A percentile compares a stretch with the other conserved stretches of the same genome.
phyloP scores from a whole-genome alignment of 2,113 vertebrate genomes.

The Xiphophorus maculatus region DNA sequence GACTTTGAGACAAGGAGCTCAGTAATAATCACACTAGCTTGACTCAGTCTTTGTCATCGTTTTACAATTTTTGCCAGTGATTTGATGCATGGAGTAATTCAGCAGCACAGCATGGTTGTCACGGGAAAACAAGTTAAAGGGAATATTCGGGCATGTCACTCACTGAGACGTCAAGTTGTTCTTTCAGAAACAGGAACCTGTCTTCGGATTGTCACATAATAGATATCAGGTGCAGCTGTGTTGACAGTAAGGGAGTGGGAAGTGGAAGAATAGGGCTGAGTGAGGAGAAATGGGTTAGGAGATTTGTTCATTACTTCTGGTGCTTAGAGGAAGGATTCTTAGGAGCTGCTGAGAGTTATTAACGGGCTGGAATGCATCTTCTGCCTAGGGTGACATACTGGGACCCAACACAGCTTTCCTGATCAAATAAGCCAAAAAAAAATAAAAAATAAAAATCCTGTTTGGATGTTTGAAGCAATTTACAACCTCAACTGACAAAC shows the following conservation, averaged over 20 bases:
- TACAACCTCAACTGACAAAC: neutral
- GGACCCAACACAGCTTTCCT: conserved; percentile 32
- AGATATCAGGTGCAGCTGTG: conserved; percentile 46
- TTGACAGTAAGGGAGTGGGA: conserved; percentile 55
- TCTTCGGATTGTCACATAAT: conserved; percentile 32
- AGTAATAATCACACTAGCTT: conserved; percentile 44
- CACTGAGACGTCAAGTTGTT: conserved; percentile 32
- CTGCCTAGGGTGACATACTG: conserved; percentile 20
- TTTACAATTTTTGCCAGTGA: conserved; percentile 41
- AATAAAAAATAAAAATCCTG: conserved; percentile 21
- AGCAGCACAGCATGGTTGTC: conserved; percentile 34
- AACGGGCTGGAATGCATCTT: conserved; percentile 43
- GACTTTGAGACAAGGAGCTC: conserved; percentile 33
- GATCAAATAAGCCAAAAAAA: conserved; percentile 24
- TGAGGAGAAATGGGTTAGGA: conserved; percentile 39
- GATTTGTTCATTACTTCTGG: conserved; percentile 50
- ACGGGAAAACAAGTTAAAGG: conserved; percentile 49
- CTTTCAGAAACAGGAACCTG: conserved; percentile 28
- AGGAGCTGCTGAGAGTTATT: conserved; percentile 22
- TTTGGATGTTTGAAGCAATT: conserved; percentile 30
- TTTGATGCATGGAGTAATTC: conserved; percentile 48
- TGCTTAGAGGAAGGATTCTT: conserved; percentile 21
- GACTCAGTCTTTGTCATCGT: conserved; percentile 35
- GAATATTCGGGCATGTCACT: conserved; percentile 54
- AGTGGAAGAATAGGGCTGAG: conserved; percentile 54